A percentile compares a stretch with the other conserved stretches of the same genome.
These are phyloP conservation scores for Coryphaenoides rupestris DNA, from an alignment of 2,113 vertebrate species.

Conservation along the genomic window DNA sequence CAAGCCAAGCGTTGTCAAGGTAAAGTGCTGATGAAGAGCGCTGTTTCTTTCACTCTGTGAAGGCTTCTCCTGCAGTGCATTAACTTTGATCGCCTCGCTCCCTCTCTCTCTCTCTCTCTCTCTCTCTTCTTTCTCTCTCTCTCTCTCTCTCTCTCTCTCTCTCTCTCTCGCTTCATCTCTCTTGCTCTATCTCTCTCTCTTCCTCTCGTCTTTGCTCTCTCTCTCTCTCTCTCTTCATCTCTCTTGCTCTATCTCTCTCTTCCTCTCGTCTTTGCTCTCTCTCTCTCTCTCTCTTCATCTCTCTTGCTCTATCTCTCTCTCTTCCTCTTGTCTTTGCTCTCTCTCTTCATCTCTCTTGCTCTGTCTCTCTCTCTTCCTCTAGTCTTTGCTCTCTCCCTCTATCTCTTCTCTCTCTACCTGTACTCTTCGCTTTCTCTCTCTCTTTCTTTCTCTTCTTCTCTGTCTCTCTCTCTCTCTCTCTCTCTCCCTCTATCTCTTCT, in stretches of 20 bases:
- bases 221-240: conserved; percentile 7
- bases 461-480: not conserved
- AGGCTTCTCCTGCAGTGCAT: conserved; percentile 35
- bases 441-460: conserved; percentile 2
- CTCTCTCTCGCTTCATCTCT: conserved; percentile 11
- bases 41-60: conserved; percentile 54
- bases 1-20: conserved; percentile 65
- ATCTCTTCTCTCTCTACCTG: conserved; percentile 7
- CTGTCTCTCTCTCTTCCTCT: conserved; percentile 7
- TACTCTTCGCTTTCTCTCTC: not conserved
- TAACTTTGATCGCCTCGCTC: conserved; percentile 49
- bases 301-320: conserved; percentile 8
- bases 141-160: conserved; percentile 10
- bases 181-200: not conserved
- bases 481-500: not conserved
- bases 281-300: conserved; percentile 6
- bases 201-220: not conserved
- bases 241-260: conserved; percentile 6
- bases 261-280: not conserved
- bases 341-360: not conserved
- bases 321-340: not conserved
- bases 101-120: not conserved
- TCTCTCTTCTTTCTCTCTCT: not conserved
- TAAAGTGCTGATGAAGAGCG: conserved; percentile 70
- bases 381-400: conserved; percentile 6